Evolutionary conservation across 2,888 invertebrate genomes (phyloP).

Genomic region (Tipula unca): DNA sequence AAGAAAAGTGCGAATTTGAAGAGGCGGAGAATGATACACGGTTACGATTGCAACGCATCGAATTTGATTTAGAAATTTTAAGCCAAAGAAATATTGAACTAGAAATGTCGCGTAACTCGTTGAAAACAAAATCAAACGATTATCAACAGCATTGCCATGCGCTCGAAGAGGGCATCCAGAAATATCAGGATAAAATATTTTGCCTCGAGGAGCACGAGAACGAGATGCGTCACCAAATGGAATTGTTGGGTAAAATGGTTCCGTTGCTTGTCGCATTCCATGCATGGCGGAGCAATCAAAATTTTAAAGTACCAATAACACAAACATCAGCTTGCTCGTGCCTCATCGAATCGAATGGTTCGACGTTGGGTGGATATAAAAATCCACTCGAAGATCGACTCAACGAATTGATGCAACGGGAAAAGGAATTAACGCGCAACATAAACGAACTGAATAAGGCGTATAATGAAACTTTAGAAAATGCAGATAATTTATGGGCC

Average conservation of each 20-base stretch:
- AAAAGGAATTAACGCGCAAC: constrained; percentile 33
- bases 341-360: background rate
- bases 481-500: constrained; percentile 63
- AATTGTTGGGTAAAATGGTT: constrained; percentile 51
- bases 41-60: constrained; percentile 45
- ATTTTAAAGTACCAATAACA: background rate
- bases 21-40: constrained; percentile 67
- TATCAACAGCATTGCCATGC: constrained; percentile 42
- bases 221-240: constrained; percentile 47
- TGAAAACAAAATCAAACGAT: constrained; percentile 49
- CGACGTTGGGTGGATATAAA: background rate
- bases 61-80: constrained; percentile 53
- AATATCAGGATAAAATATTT: constrained; percentile 47
- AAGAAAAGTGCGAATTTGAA: constrained; percentile 64
- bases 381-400: constrained; percentile 23
- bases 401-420: constrained; percentile 25
- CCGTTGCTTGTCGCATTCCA: constrained; percentile 57
- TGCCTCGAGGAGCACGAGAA: constrained; percentile 45
- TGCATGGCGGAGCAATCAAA: constrained; percentile 32
- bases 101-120: constrained; percentile 50
- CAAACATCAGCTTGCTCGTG: background rate
- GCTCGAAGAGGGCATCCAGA: constrained; percentile 46
- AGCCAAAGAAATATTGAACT: constrained; percentile 44
- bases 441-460: constrained; percentile 53
- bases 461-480: constrained; percentile 60